Base-by-base conservation (phyloP, 1,140 invertebrate species). In the Triops cancriformis region DNA sequence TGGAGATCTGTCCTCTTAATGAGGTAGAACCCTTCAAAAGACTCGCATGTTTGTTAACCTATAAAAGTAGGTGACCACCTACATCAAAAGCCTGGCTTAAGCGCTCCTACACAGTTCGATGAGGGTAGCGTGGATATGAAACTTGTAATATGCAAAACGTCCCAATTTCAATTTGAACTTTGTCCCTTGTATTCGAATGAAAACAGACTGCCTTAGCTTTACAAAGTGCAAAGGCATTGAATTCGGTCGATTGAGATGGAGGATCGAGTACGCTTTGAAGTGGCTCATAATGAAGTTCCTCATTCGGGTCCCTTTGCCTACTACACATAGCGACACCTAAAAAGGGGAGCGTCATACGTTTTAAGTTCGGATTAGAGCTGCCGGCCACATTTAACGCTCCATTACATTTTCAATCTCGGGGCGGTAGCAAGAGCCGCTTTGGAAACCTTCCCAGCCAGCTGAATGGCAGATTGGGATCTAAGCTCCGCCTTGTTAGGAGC, bases 201-300 rank as follows among this genome's bases (percentile, higher is more conserved):
- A 64, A 64, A 23, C 51, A 64, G 51, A 64, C 7, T 64, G 51
- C 51, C 23, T 18, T 64, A 64, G 51, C 51, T 64, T 64, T 64
- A 64, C 18, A 64, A 23, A 64, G 51, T 64, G 51, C 51, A 64
- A 64, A 64, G 51, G 51, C 51, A 64, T 64, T 9, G 51, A 64
- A 23, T 64, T 64, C 23, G 14, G 51, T 64, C 51, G 51, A 64
- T 64, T 64, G 51, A 64, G 51, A 64, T 64, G 14, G 51, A 64
- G 51, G 51, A 23, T 64, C 51, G 14, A 64, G 51, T 64, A 64
- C 51, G 18, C 51, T 64, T 64, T 64, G 51, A 64, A 64, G 51
- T 64, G 51, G 51, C 51, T 64, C 51, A 64, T 64, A 64, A 64
- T 64, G 51, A 64, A 64, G 51, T 64, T 64, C 51, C 51, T 64